Conservation (phyloP, 2,113 vertebrate species). For the Semnornis frantzii region DNA sequence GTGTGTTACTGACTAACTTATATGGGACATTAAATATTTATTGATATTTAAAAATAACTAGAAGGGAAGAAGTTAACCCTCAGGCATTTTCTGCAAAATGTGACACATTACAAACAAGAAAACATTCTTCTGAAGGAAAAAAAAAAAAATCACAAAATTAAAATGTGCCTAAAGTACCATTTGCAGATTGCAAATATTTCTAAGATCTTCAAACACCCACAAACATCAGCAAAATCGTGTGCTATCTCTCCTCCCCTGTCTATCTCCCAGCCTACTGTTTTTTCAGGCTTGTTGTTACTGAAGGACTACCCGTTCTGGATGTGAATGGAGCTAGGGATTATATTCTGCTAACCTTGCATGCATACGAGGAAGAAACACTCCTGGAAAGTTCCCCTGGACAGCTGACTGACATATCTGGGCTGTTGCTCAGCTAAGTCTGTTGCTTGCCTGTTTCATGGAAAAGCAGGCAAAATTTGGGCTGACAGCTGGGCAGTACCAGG, state of each 20-base stretch:
- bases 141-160: neutral
- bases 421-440: neutral
- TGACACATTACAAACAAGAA: neutral
- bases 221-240: neutral
- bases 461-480: neutral
- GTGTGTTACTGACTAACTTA: neutral
- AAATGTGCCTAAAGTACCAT: accelerated
- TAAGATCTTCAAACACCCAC: neutral
- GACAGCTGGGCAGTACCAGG: no score
- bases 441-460: neutral
- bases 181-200: neutral
- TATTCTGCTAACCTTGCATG: neutral
- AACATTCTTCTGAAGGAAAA: neutral
- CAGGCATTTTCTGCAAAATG: neutral
- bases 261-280: neutral
- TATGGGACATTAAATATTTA: neutral
- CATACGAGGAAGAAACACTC: neutral
- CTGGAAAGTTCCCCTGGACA: neutral
- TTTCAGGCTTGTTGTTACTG: neutral
- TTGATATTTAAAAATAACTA: neutral
- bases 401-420: no score
- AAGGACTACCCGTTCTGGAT: neutral
- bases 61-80: neutral
- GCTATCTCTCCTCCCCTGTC: neutral
- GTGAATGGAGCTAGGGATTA: neutral